Conservation (phyloP, 2,113 vertebrate genomes). For the Alethe castanea region DNA sequence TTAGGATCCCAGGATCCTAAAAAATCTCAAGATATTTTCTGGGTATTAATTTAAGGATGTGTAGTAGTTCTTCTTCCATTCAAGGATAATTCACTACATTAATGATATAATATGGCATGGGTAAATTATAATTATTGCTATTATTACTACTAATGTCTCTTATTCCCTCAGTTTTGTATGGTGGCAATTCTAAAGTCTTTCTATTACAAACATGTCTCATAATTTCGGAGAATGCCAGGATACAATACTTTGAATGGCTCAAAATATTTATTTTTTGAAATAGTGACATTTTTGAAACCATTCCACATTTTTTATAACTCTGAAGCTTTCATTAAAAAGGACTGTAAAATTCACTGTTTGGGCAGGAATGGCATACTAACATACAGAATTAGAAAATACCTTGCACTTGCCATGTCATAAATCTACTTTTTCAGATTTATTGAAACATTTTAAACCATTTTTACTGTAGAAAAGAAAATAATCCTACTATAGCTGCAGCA, state of each 20-base stretch:
- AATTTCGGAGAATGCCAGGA: neutral
- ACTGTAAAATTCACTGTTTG: neutral
- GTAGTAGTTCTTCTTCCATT: neutral
- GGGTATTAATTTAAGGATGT: neutral
- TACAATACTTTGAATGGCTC: neutral
- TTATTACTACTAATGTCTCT: neutral
- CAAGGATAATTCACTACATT: neutral
- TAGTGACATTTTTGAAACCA: neutral
- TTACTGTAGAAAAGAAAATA: neutral
- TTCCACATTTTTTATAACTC: neutral
- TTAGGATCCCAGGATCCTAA: neutral
- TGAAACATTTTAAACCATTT: neutral
- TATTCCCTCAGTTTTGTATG: neutral
- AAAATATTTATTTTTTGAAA: neutral
- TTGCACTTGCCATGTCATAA: neutral
- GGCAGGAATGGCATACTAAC: neutral
- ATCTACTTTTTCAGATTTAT: neutral
- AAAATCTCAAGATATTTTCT: neutral
- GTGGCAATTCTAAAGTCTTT: neutral
- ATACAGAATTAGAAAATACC: neutral
- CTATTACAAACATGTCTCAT: neutral
- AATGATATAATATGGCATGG: neutral
- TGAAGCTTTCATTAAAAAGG: neutral
- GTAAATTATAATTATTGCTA: neutral
- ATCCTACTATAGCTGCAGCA: neutral